Base-by-base conservation (phyloP, 2,888 invertebrate genomes). In the Eubasilissa splendida region DNA sequence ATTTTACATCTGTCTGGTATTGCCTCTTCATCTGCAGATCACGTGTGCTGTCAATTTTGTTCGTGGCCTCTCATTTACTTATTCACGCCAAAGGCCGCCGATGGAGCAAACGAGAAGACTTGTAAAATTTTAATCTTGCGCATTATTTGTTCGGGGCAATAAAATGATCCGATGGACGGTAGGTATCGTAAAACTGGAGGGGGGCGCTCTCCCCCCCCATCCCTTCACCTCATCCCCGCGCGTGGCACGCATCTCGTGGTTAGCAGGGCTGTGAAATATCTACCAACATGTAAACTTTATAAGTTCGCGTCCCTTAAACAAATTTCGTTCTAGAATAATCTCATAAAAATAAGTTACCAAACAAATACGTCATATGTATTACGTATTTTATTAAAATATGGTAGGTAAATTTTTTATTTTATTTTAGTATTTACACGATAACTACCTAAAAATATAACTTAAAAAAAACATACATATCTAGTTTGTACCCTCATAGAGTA, bases 51-150 rank as follows among this genome's bases (percentile, higher is more conserved):
- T 70, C 53, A 54, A 70, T 70, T 70, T 70, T 54, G 70, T 31
- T 22, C 70, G 12, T 53, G 14, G 70, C 70, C 70, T 7, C 42
- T 31, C 54, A 14, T 53, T 68, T 54, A 70, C 53, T 70, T 70
- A 70, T 70, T 70, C 70, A 70, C 14, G 52, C 11, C 42, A 31
- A 54, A n/a, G 71, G 50, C 76, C 52, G 14, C 54, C 78, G 54
- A 14, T n/a, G 71, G 63, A 50, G 11, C 60, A 31, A 42, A 54
- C 50, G 56, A 71, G 71, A 60, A 63, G 70, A 80, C 83, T 80
- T 83, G 83, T 83, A 81, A 83, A 83, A 81, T 83, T 83, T 83
- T 83, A 83, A 83, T 83, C 83, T 78, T 76, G 79, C 80, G 83
- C 83, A 83, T 83, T 83, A 83, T 83, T 83, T 83, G 79, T 83